Evolutionary conservation across 2,888 invertebrate genomes (phyloP).

Genomic region (Hirtodrosophila trivittata): DNA sequence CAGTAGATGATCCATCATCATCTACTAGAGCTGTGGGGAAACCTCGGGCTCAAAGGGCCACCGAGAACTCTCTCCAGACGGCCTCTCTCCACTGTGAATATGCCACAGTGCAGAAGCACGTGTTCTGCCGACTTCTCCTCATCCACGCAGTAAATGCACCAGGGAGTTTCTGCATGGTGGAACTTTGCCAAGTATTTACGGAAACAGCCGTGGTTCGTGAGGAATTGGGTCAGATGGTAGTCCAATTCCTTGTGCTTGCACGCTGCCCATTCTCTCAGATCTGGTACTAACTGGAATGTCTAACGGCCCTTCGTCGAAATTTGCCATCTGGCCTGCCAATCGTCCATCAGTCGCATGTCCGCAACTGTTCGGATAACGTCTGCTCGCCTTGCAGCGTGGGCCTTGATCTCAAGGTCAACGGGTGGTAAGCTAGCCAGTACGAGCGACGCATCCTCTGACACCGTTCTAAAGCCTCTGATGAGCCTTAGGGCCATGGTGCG

Average conservation of each 20-base stretch:
- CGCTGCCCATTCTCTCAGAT: too few relatives aligned
- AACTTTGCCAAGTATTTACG: not conserved
- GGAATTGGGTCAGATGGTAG: not conserved
- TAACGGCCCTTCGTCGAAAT: not conserved
- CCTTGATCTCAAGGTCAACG: not conserved
- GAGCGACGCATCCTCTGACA: not conserved
- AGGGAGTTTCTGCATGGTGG: not conserved
- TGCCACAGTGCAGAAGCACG: not conserved
- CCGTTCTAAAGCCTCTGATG: not conserved
- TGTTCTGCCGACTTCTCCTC: not conserved
- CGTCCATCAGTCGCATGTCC: too few relatives aligned
- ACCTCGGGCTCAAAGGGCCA: not conserved
- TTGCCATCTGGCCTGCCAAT: not conserved
- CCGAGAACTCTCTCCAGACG: not conserved
- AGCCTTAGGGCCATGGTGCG: not conserved
- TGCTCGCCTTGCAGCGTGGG: too few relatives aligned
- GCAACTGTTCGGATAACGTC: not conserved
- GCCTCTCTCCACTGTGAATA: not conserved
- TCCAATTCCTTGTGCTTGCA: too few relatives aligned
- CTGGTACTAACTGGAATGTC: not conserved
- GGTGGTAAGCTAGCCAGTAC: not conserved
- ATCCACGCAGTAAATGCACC: not conserved
- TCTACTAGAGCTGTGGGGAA: too few relatives aligned
- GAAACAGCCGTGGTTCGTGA: not conserved
- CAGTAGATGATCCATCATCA: too few relatives aligned